Evolutionary conservation across 2,113 vertebrate genomes (phyloP).

Genomic region (Tetrao urogallus): DNA sequence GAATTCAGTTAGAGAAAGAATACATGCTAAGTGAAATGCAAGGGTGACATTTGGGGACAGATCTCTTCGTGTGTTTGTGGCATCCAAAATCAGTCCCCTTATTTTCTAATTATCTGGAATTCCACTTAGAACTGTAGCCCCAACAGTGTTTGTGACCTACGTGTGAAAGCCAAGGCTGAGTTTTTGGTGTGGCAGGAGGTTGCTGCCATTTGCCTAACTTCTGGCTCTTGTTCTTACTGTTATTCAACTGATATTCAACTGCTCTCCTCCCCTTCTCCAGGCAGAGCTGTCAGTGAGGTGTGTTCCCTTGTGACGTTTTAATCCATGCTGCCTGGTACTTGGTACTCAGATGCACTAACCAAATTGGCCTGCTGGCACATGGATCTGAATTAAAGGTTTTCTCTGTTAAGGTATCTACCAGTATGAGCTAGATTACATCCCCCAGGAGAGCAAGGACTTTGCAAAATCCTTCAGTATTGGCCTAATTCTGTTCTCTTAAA

Average conservation of each 20-base stretch:
- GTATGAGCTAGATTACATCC: background rate
- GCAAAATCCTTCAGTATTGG: background rate
- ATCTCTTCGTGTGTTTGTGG: background rate
- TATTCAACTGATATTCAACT: background rate
- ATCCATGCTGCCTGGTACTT: background rate
- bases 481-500: background rate
- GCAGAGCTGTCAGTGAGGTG: background rate
- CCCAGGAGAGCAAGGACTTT: background rate
- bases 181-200: background rate
- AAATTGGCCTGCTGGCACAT: accelerated
- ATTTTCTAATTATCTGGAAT: background rate
- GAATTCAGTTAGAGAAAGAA: background rate
- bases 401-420: background rate
- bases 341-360: background rate
- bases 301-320: background rate
- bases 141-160: background rate
- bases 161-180: background rate
- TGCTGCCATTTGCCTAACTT: background rate
- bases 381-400: background rate
- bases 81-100: background rate
- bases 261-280: background rate
- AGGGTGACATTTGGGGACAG: background rate
- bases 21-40: background rate
- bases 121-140: background rate
- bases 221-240: background rate